A percentile compares a stretch with the other conserved stretches of the same genome.
Evolutionary conservation across 2,888 invertebrate genomes (phyloP).

Genomic region (Rhyacophila evoluta): DNA sequence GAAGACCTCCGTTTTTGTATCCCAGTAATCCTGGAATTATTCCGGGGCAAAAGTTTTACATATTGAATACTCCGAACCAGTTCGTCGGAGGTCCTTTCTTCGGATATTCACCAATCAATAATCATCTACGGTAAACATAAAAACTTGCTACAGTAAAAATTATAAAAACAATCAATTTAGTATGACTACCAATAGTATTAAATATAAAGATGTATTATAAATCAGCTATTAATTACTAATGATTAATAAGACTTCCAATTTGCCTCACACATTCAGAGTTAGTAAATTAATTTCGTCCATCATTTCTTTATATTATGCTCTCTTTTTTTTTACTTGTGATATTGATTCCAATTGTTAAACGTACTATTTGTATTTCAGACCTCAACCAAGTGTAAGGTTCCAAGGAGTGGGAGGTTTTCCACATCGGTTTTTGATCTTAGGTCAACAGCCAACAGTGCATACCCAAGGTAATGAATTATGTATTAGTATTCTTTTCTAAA

Average conservation of each 20-base stretch:
- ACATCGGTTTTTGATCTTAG: constrained; percentile 35
- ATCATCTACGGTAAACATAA: constrained; percentile 2
- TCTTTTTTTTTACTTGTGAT: no score
- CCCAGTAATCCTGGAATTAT: constrained; percentile 59
- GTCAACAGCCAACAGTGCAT: constrained; percentile 20
- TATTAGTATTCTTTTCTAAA: no score
- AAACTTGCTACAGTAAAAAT: no score
- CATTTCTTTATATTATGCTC: no score
- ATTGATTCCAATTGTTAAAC: no score
- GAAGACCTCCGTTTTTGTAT: background rate
- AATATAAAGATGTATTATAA: no score
- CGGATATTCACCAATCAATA: background rate
- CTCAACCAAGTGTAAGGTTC: constrained; percentile 35
- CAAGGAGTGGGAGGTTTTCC: constrained; percentile 27
- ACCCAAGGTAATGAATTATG: constrained; percentile 53
- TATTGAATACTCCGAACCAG: constrained; percentile 69
- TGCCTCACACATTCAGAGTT: no score
- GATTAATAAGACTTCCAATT: no score
- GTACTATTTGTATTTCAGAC: constrained; percentile 36
- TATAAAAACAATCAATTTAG: no score
- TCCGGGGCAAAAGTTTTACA: constrained; percentile 71
- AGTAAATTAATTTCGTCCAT: no score
- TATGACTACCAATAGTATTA: no score
- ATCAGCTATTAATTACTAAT: no score
- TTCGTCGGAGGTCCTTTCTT: constrained; percentile 58